Percentiles rank a stretch among this genome's conserved stretches.
These are phyloP conservation scores for Natator depressus DNA, from an alignment of 2,113 vertebrate genomes.

Conservation along the genomic window DNA sequence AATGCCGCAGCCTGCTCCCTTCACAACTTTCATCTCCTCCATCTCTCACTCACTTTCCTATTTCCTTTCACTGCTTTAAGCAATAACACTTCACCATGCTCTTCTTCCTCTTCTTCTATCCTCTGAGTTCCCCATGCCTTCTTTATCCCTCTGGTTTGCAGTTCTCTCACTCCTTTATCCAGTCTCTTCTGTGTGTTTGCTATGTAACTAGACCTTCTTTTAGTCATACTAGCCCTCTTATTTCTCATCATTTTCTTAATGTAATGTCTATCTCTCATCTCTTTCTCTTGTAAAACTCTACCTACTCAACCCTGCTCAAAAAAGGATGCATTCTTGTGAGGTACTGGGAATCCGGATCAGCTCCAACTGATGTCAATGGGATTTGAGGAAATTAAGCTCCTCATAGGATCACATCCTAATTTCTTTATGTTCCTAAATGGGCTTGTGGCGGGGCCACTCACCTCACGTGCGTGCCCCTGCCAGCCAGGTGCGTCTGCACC, in stretches of 20 bases:
- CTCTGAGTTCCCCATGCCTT: neutral
- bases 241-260: neutral
- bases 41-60: neutral
- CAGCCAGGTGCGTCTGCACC: neutral
- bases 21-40: neutral
- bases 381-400: neutral
- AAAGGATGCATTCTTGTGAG: neutral
- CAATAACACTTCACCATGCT: neutral
- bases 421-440: neutral
- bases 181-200: neutral
- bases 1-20: neutral
- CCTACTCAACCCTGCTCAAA: neutral
- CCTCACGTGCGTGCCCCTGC: neutral
- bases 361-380: neutral
- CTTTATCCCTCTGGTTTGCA: neutral
- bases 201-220: neutral
- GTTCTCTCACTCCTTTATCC: neutral
- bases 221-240: neutral
- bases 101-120: neutral
- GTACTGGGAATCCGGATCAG: neutral
- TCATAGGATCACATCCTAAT: neutral
- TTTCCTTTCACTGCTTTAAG: neutral
- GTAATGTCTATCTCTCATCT: neutral
- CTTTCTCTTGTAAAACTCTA: neutral
- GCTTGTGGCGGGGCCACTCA: neutral